phyloP scores from a whole-genome alignment of 2,888 invertebrate genomes.

The Campopleginae sp. region DNA sequence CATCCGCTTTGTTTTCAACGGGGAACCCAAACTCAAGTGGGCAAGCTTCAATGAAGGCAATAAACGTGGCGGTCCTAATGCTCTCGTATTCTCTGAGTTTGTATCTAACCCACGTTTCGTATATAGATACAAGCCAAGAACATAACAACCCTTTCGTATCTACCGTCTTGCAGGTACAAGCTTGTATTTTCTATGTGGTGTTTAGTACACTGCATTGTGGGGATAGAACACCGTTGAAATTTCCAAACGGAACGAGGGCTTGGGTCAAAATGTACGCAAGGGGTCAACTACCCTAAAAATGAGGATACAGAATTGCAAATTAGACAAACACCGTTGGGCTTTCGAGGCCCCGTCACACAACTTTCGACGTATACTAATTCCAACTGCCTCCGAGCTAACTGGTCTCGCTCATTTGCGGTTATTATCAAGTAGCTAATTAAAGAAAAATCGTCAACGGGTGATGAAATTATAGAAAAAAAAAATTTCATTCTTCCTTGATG shows the following conservation, averaged over 20 bases:
- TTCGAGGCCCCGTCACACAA: constrained; percentile 12
- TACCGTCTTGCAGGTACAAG: constrained; percentile 39
- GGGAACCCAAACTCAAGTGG: constrained; percentile 65
- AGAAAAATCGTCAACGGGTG: not conserved
- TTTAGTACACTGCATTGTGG: constrained; percentile 20
- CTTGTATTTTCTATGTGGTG: constrained; percentile 36
- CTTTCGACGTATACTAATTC: constrained; percentile 49
- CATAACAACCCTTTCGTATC: constrained; percentile 43
- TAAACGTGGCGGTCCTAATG: constrained; percentile 71
- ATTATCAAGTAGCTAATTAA: not conserved
- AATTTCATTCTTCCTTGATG: not conserved
- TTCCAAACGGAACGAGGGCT: constrained; percentile 38
- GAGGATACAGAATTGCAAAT: constrained; percentile 45
- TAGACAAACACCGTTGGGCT: constrained; percentile 8
- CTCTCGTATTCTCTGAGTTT: constrained; percentile 44
- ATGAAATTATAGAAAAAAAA: not conserved
- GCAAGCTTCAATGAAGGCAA: constrained; percentile 78
- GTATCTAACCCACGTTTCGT: constrained; percentile 16
- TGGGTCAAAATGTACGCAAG: constrained; percentile 51
- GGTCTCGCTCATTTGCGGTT: not conserved
- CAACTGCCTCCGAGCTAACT: not conserved
- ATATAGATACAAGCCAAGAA: constrained; percentile 45
- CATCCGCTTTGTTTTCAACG: constrained; percentile 79
- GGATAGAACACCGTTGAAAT: constrained; percentile 44
- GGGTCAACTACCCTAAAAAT: constrained; percentile 32